Percentiles rank a stretch among this genome's conserved stretches.
phyloP scores from a whole-genome alignment of 2,888 invertebrate species.

The Limnephilus marmoratus region DNA sequence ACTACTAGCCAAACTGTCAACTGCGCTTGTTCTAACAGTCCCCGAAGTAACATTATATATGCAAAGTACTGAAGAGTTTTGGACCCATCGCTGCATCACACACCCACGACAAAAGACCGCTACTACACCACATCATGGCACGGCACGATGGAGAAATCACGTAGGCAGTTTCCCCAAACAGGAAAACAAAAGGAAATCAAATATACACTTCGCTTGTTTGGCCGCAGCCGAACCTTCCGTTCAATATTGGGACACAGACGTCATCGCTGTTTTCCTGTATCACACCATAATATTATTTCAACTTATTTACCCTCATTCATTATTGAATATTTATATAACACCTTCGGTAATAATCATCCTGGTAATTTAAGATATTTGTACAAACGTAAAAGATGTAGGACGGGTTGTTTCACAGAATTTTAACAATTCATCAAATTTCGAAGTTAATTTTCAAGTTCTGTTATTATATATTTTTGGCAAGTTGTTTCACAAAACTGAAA shows the following conservation, averaged over 20 bases:
- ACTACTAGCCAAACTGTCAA: neutral
- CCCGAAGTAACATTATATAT: neutral
- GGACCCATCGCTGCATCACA: neutral
- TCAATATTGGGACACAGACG: neutral
- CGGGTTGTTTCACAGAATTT: too few species aligned
- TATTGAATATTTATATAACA: neutral
- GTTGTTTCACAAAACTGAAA: too few species aligned
- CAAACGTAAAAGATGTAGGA: neutral
- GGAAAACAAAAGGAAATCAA: conserved; percentile 3
- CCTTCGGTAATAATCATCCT: neutral
- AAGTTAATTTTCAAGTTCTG: too few species aligned
- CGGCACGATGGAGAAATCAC: neutral
- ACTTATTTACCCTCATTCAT: neutral
- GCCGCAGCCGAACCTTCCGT: neutral
- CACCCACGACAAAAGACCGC: neutral
- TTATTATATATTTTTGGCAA: too few species aligned
- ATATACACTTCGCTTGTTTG: neutral
- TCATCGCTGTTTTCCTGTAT: neutral
- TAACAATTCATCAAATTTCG: too few species aligned
- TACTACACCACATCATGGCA: neutral
- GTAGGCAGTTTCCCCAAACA: conserved; percentile 24
- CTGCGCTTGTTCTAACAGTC: neutral
- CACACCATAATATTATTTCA: neutral
- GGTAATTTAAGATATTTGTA: neutral
- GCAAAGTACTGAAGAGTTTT: neutral